Conservation (phyloP, 2,113 vertebrate genomes). For the Scytalopus superciliaris region DNA sequence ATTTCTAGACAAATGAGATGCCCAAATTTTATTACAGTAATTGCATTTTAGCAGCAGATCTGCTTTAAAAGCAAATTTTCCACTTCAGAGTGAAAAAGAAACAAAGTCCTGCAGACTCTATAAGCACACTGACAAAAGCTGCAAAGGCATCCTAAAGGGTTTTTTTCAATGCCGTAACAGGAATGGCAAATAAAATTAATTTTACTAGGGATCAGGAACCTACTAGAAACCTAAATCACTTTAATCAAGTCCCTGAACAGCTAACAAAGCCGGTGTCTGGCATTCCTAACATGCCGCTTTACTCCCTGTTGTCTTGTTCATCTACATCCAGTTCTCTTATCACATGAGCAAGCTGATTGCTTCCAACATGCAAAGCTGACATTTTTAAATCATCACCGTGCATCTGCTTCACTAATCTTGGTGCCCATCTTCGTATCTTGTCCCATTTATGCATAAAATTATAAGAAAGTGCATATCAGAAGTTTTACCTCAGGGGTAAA, state of each 20-base stretch:
- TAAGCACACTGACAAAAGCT: not conserved
- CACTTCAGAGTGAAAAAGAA: not conserved
- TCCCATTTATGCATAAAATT: not conserved
- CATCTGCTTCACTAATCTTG: not conserved
- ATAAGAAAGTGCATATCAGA: not conserved
- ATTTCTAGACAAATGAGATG: conserved; percentile 82
- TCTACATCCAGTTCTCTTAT: not conserved
- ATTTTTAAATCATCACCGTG: not conserved
- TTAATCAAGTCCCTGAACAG: not conserved
- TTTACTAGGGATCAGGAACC: not conserved
- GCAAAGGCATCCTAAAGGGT: not conserved
- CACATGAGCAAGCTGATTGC: not conserved
- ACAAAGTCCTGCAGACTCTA: not conserved
- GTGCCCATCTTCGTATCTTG: not conserved
- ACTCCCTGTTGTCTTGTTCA: not conserved
- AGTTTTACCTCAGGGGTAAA: not conserved
- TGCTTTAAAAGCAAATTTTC: not conserved
- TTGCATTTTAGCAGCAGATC: not conserved
- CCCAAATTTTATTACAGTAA: not conserved
- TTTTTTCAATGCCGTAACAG: not conserved
- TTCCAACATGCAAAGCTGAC: not conserved
- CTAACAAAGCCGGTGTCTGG: not conserved
- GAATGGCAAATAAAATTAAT: not conserved
- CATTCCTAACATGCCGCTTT: not conserved
- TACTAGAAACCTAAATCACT: not conserved